Evolutionary conservation across 2,797 vertebrate species (phyloP).

Genomic region (Acipenser transmontanus): DNA sequence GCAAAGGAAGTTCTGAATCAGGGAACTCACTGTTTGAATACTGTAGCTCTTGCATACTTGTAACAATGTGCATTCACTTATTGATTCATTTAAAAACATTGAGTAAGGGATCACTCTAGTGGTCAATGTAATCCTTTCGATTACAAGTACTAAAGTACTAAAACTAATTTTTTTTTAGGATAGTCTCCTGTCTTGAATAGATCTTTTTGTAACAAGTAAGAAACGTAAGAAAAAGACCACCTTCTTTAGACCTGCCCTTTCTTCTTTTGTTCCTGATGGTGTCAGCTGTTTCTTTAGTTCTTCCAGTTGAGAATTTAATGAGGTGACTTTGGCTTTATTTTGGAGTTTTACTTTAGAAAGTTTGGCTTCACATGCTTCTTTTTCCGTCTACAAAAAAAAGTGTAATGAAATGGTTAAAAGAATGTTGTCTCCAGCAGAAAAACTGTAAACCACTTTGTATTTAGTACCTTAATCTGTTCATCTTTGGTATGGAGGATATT

Average conservation of each 20-base stretch:
- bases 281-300: constrained; percentile 69
- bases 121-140: no score
- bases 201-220: neutral
- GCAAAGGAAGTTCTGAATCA: no score
- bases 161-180: no score
- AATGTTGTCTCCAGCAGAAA: no score
- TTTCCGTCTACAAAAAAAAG: constrained; percentile 61
- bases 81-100: no score
- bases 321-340: constrained; percentile 82
- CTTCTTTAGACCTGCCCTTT: constrained; percentile 61
- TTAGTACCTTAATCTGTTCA: constrained; percentile 71
- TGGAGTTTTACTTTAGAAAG: constrained; percentile 81
- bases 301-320: constrained; percentile 70
- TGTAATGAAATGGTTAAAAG: no score
- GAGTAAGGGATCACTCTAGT: no score
- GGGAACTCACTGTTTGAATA: no score
- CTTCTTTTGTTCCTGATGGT: constrained; percentile 36
- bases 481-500: constrained; percentile 64
- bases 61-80: no score
- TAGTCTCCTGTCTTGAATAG: no score
- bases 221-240: constrained; percentile 34
- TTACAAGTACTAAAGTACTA: no score
- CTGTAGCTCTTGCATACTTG: no score
- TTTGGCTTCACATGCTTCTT: constrained; percentile 68
- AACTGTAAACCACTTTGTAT: neutral